Evolutionary conservation across 2,888 invertebrate genomes (phyloP), one percentile per base, ranked within the genome.

Genomic region (Dascillus cervinus): DNA sequence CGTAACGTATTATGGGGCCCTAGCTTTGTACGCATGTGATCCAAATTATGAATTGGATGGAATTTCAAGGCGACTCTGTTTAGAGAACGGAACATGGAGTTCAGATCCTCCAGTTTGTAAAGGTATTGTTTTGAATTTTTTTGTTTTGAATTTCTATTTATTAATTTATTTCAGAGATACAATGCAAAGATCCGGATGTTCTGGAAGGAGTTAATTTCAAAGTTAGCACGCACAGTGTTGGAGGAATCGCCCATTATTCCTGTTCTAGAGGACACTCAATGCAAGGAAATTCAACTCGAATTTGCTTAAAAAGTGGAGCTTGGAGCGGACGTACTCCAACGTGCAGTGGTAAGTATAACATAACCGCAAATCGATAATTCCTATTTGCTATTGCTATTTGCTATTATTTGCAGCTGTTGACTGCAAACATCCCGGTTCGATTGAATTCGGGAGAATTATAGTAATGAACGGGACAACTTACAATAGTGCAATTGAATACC

Each of bases 81-180:
- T 87, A 30, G 90, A 91, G 54, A 84, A 91, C 55, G 89, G 84
- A 27, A 89, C 88, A 0, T 92, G 91, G 92, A 87, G 88, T 52
- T 83, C 86, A 10, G 85, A 84, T 35, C 66, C 79, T 0, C 90
- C 91, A 0, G 58, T 66, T n/a, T 92, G 92, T 57, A 75, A 74
- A 69, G 84, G 86, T 84, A 64, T 53, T 21, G 1, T 14, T 13
- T 15, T 12, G n/a, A 20, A 13, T 31, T 25, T 6, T 11, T 19
- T 11, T n/a, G 13, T 28, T 34, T 33, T 23, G 32, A 26, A 31
- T 28, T 6, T 22, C 21, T 24, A 17, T 12, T 14, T 12, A 10
- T 4, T 29, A 2, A 2, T 29, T 32, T 32, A 42, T 54, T 50
- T 4, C 63, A 75, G 86, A 89, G 71, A 85, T 89, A 39, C 79